phyloP scores from a whole-genome alignment of 2,113 vertebrate genomes.

The Coracopsis vasa region DNA sequence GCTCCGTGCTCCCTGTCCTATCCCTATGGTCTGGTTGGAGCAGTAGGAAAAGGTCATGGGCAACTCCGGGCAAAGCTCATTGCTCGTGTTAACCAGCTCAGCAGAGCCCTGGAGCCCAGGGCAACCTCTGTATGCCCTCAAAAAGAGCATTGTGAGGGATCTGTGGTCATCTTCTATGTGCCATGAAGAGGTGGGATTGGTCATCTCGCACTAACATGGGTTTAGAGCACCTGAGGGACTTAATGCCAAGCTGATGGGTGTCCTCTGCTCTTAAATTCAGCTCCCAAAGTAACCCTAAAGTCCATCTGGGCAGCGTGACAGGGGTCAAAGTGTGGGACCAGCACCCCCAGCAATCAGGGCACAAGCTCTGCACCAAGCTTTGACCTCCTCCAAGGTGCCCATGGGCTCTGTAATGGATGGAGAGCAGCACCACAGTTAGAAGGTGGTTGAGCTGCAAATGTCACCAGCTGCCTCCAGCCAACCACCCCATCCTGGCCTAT shows the following conservation, averaged over 20 bases:
- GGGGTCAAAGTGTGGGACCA: background rate
- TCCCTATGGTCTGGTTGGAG: accelerated
- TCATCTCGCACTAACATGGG: accelerated
- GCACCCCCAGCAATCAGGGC: background rate
- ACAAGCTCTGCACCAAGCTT: background rate
- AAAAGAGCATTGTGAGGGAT: background rate
- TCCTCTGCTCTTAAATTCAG: background rate
- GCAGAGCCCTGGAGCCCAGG: background rate
- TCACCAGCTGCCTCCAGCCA: background rate
- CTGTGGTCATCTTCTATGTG: background rate
- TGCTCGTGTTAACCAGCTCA: accelerated
- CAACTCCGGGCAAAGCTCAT: background rate
- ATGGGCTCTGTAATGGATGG: background rate
- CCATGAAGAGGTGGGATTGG: too few species aligned
- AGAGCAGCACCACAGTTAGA: background rate
- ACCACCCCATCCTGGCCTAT: background rate
- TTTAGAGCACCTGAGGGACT: background rate
- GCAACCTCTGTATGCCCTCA: background rate
- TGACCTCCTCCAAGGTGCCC: background rate
- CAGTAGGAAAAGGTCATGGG: background rate
- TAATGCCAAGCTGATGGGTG: background rate
- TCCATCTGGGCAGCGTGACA: background rate
- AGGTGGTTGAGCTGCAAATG: background rate
- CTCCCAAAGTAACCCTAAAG: background rate
- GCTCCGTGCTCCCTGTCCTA: background rate